A percentile compares a stretch with the other conserved stretches of the same genome.
Conservation (phyloP, 1,140 invertebrate genomes). For the Panonychus citri region DNA sequence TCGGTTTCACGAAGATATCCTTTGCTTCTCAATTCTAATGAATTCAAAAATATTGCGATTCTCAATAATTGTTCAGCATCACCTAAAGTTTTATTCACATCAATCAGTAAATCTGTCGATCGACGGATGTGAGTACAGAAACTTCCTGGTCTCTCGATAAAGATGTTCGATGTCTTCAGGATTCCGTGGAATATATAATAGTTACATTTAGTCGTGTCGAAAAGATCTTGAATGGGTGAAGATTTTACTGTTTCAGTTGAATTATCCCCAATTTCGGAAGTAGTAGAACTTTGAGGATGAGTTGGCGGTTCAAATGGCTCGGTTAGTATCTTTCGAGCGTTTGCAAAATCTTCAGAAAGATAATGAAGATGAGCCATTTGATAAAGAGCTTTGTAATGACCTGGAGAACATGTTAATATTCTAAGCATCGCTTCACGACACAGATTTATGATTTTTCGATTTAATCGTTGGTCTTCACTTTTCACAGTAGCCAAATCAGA, state of each 20-base stretch:
- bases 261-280: no score
- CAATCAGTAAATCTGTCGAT: slow-evolving; percentile 49
- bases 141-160: slow-evolving; percentile 71
- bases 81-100: slow-evolving; percentile 47
- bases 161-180: slow-evolving; percentile 65
- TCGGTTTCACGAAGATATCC: slow-evolving; percentile 15
- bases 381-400: slow-evolving; percentile 80
- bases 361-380: slow-evolving; percentile 60
- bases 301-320: slow-evolving; percentile 30
- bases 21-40: slow-evolving; percentile 54
- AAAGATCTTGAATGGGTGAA: background rate
- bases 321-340: slow-evolving; percentile 2
- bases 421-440: slow-evolving; percentile 56
- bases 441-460: slow-evolving; percentile 25
- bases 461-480: background rate
- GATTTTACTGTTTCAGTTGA: background rate
- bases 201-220: background rate
- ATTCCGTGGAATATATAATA: slow-evolving; percentile 78
- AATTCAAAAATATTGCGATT: slow-evolving; percentile 46
- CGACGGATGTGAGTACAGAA: slow-evolving; percentile 73
- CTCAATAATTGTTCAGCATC: slow-evolving; percentile 53
- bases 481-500: slow-evolving; percentile 12
- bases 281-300: no score
- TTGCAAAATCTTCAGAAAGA: slow-evolving; percentile 30
- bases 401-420: slow-evolving; percentile 55